Evolutionary conservation across 2,888 invertebrate genomes (phyloP), one percentile per base, ranked within the genome.

Genomic region (Drosophila parthenogenetica): DNA sequence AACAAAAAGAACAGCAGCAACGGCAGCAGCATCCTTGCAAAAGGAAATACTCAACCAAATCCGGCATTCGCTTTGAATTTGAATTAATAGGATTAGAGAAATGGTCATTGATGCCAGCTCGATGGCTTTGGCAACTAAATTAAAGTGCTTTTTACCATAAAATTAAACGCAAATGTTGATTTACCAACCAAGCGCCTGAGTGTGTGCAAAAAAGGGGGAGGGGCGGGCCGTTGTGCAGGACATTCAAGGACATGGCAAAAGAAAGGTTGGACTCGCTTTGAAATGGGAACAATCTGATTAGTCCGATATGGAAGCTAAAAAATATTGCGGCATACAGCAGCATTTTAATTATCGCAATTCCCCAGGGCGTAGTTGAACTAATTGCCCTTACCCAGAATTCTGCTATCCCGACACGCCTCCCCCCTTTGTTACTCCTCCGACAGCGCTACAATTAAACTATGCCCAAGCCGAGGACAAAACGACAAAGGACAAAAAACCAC

Each of bases 311-410:
- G 55, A 64, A 77, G 71, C 65, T 86, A 79, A 88, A 88, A 84
- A 88, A 86, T 84, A 84, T 84, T 88, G 87, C 87, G 67, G 77
- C 81, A 79, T 87, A 81, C 68, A 71, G 71, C 77, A 80, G 73
- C 89, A 87, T 89, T 87, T 87, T 87, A 87, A 87, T 87, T 87
- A 87, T 89, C 89, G 65, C 73, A 69, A 81, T 77, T 78, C 86
- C 86, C 79, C 68, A 66, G 82, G 83, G 86, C 73, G 79, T 65
- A 73, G 81, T 87, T 89, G 57, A 84, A 87, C 89, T 87, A 87
- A 87, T 87, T 87, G 86, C 72, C 81, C 71, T 61, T 65, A 16
- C 55, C 37, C 32, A 11, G 14, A 50, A 58, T 39, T 37, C 69
- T 42, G 25, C 8, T 25, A 25, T 25, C 29, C 29, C 8, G 29